Evolutionary conservation across 2,113 vertebrate species (phyloP), one percentile per base, ranked within the genome.

Genomic region (Mirza zaza): DNA sequence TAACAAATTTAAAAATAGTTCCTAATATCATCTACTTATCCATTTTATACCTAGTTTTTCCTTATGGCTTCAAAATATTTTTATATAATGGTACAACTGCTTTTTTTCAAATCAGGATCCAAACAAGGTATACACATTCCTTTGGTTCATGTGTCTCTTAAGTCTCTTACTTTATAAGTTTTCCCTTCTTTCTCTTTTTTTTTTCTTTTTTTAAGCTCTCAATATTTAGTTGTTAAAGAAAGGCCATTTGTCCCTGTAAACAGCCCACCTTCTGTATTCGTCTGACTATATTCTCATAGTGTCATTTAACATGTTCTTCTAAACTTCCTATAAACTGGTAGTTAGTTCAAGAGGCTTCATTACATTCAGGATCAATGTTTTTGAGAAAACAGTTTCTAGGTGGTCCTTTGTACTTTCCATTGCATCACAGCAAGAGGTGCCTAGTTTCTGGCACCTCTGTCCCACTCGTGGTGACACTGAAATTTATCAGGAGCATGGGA

Each of bases 1-100:
- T 90, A 91, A 73, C 39, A 93, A 93, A 95, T 93, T 68, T 68
- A 34, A 93, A 95, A 67, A 71, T 42, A 71, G 96, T 76, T 83
- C 42, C 61, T 61, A 90, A 29, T 65, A 63, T 63, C 89, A 63
- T 42, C 94, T 73, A 77, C 87, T 55, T 80, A 85, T 23, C 55
- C 15, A 73, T 6, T 63, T 75, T 55, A 80, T n/a, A 36, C 18
- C 86, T 27, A 42, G 83, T 36, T 82, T 85, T 81, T 76, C 80
- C 63, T 65, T 59, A 23, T 17, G 27, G 59, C 67, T 59, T 91
- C 68, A 59, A 63, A 81, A 79, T 86, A 75, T 36, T 91, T 95
- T 52, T 81, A 23, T 39, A 61, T 12, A 77, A 39, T 5, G 71
- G 82, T 27, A 17, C 27, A 48, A 32, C 45, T 17, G 27, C 65